Percentiles rank a stretch among this genome's conserved stretches.
phyloP scores from a whole-genome alignment of 2,888 invertebrate genomes.

The Scrobipalpa costella region DNA sequence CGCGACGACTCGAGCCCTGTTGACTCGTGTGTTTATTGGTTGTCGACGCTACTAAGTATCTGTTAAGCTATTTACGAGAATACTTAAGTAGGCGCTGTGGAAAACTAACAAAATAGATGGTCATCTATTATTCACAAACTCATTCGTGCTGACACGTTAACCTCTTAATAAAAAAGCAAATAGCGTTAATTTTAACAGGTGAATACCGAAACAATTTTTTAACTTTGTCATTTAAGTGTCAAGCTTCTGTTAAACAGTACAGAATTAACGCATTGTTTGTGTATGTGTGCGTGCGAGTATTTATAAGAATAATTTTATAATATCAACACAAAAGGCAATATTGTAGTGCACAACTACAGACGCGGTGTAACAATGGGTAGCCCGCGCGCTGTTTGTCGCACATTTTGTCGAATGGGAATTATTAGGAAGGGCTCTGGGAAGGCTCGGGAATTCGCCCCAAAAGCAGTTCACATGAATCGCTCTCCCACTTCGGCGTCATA shows the following conservation, averaged over 20 bases:
- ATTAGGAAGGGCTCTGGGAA: conserved; percentile 78
- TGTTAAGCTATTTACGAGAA: conserved; percentile 69
- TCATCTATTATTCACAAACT: conserved; percentile 28
- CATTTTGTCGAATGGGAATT: conserved; percentile 79
- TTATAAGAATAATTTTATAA: conserved; percentile 64
- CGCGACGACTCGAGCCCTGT: conserved; percentile 69
- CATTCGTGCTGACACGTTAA: conserved; percentile 22
- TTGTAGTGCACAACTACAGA: conserved; percentile 72
- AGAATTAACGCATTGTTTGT: conserved; percentile 31
- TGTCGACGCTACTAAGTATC: conserved; percentile 74
- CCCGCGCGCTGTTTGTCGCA: conserved; percentile 79
- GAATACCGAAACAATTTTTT: conserved; percentile 22
- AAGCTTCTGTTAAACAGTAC: conserved; percentile 32
- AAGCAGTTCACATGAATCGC: conserved; percentile 80
- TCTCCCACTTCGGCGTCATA: conserved; percentile 77
- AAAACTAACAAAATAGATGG: conserved; percentile 38
- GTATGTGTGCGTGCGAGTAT: conserved; percentile 44
- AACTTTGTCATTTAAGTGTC: conserved; percentile 12
- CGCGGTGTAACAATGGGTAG: conserved; percentile 69
- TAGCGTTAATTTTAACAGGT: conserved; percentile 32
- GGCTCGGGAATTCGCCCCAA: conserved; percentile 81
- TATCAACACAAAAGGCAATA: conserved; percentile 62
- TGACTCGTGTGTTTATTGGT: conserved; percentile 77
- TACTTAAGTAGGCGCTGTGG: conserved; percentile 54
- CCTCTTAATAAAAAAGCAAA: conserved; percentile 27